Percentiles rank a stretch among this genome's conserved stretches.
phyloP scores from a whole-genome alignment of 2,888 invertebrate species.

The Acronicta aceris region DNA sequence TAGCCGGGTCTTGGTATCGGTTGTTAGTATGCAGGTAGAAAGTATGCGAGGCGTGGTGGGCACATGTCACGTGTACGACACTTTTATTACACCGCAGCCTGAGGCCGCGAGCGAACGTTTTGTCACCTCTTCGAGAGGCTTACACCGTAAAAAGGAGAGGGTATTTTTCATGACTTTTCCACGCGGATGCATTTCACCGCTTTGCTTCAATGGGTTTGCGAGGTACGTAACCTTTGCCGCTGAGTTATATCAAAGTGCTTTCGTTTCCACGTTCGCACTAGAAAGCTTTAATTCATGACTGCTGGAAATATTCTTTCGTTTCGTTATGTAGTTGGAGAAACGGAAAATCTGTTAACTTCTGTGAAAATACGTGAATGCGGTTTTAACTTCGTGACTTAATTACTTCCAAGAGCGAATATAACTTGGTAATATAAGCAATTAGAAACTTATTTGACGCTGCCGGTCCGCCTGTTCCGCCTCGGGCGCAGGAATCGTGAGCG shows the following conservation, averaged over 20 bases:
- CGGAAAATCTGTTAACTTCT: conserved; percentile 68
- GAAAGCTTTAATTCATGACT: conserved; percentile 59
- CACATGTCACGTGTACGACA: conserved; percentile 64
- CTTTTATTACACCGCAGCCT: conserved; percentile 70
- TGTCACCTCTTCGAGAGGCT: conserved; percentile 79
- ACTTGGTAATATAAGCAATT: conserved; percentile 89
- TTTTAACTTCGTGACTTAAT: conserved; percentile 85
- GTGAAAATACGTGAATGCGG: conserved; percentile 80
- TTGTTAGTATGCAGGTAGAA: conserved; percentile 50
- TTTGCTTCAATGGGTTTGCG: conserved; percentile 74
- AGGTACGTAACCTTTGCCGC: conserved; percentile 72
- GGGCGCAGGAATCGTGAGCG: conserved; percentile 85
- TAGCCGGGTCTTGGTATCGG: conserved; percentile 31
- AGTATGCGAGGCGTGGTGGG: conserved; percentile 40
- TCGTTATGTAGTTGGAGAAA: conserved; percentile 38
- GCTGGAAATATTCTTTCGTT: conserved; percentile 56
- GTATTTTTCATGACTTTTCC: conserved; percentile 80
- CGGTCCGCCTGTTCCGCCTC: conserved; percentile 86
- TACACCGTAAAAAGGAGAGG: conserved; percentile 72
- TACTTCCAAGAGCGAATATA: conserved; percentile 87
- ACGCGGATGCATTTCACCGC: conserved; percentile 77
- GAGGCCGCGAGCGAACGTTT: conserved; percentile 69
- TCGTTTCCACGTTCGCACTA: conserved; percentile 61
- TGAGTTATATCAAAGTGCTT: conserved; percentile 73
- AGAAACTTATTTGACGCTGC: conserved; percentile 89